Base-by-base conservation (phyloP, 1,140 invertebrate species). In the Megalonaias nervosa region DNA sequence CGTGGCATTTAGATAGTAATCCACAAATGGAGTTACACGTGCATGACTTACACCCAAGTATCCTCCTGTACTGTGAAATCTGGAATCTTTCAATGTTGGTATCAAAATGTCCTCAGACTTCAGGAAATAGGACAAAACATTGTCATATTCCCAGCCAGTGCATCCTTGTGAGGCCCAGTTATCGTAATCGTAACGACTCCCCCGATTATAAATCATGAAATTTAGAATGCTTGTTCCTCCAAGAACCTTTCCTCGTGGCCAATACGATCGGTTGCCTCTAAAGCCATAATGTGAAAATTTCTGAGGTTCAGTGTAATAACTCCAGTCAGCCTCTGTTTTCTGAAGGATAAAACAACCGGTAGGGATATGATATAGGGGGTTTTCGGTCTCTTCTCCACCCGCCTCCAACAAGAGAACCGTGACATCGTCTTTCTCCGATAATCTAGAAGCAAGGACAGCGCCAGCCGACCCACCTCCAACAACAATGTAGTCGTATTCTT, bases 191-290 rank as follows among this genome's bases (percentile, higher is more conserved):
- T 94, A 94, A 79, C 94, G 94, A 86, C 98, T 98, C 0, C 97
- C 98, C 23, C 98, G 92, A 0, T 98, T 92, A 85, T 99, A 99
- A 0, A 98, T 91, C 97, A 99, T 98, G 86, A 97, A 98, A 89
- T 99, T 99, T 0, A 99, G 91, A 0, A 97, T 95, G 5, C 95
- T 96, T 0, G 95, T 96, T 0, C 97, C 97, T 0, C 97, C 97
- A 15, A 89, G 75, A 17, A 85, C 83, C 16, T 72, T 74, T 1
- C 82, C 84, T 38, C 84, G 59, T 14, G 84, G 84, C 82, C 81
- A 84, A 70, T 72, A 82, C 2, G 62, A 58, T 71, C 68, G 80
- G 70, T 81, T 38, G 23, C 38, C 68, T 17, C 55, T 72, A 19
- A 77, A 55, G 38, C 75, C 75, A 62, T 96, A 92, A 87, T 96